Base-by-base conservation (phyloP, 1,140 invertebrate genomes). In the Bombus turneri region DNA sequence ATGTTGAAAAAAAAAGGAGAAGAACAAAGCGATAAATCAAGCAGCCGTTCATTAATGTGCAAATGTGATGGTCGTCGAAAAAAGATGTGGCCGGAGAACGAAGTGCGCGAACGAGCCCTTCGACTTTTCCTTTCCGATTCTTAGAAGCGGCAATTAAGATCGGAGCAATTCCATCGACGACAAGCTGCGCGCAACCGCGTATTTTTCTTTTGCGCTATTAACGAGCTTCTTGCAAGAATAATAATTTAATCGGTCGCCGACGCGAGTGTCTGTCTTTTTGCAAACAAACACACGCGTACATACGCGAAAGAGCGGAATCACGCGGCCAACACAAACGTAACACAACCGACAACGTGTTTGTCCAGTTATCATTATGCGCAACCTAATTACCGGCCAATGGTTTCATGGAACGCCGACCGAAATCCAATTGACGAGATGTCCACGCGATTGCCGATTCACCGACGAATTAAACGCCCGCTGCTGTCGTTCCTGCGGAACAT, bases 381-480 rank as follows among this genome's bases (percentile, higher is more conserved):
- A 90, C 86, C 89, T 90, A 90, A 90, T 90, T 90, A 90, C 80
- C 88, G 74, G 85, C 83, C 88, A 90, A 90, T 90, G 89, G 75
- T 90, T 90, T 90, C 89, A 87, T 72, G 86, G 88, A 90, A 90
- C 89, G 89, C 76, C 79, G 84, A 72, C 87, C 86, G 86, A 90
- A 90, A 87, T 87, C 71, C 88, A 87, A 90, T 87, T 90, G 86
- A 90, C 83, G 82, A 82, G 88, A 87, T 90, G 86, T 64, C 80
- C 86, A 37, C 66, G 59, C 89, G 86, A 90, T 90, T 86, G 80
- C 71, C 90, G 88, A 87, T 92, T 92, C 87, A 89, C 81, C 88
- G 85, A 83, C 91, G 87, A 92, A 92, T 93, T 92, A 91, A 92
- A 93, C 88, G 90, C 85, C 77, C 91, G 88, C 77, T 90, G 88